Evolutionary conservation across 2,113 vertebrate genomes (phyloP).

Genomic region (Clarias macrocephalus): DNA sequence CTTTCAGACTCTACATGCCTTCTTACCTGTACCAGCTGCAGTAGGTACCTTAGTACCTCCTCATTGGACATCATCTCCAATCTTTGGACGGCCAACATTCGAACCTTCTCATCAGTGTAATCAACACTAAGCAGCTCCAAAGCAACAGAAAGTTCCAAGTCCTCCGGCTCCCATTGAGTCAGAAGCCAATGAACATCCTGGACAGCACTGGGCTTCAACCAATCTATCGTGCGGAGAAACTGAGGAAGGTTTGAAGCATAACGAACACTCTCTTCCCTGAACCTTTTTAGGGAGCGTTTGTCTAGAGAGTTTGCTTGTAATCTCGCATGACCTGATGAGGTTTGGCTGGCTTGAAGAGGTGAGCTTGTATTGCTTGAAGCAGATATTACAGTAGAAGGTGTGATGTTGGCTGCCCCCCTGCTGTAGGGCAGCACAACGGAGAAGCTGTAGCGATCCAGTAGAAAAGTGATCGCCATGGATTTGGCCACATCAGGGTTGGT

Average conservation of each 20-base stretch:
- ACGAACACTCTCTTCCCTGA: constrained; percentile 64
- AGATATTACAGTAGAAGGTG: constrained; percentile 18
- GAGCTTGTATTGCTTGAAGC: constrained; percentile 23
- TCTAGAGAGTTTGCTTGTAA: constrained; percentile 26
- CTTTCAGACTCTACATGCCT: background rate
- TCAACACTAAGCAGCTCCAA: constrained; percentile 75
- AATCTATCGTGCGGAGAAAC: constrained; percentile 69
- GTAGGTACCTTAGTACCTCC: constrained; percentile 73
- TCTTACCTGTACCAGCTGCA: constrained; percentile 78
- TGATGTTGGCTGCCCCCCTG: constrained; percentile 14
- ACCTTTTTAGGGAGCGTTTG: constrained; percentile 51
- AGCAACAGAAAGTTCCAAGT: constrained; percentile 72
- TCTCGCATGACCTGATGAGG: background rate
- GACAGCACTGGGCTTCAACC: constrained; percentile 66
- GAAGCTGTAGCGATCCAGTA: constrained; percentile 74
- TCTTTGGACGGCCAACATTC: constrained; percentile 70
- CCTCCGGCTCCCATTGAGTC: constrained; percentile 62
- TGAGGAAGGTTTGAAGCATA: constrained; percentile 69
- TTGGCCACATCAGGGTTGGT: constrained; percentile 71
- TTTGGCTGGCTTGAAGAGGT: background rate
- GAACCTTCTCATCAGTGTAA: constrained; percentile 69
- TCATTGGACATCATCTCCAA: constrained; percentile 73
- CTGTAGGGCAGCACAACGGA: constrained; percentile 72
- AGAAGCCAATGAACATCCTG: constrained; percentile 75
- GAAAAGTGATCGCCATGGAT: constrained; percentile 74